phyloP scores from a whole-genome alignment of 2,888 invertebrate genomes.

The Dasypolia templi region DNA sequence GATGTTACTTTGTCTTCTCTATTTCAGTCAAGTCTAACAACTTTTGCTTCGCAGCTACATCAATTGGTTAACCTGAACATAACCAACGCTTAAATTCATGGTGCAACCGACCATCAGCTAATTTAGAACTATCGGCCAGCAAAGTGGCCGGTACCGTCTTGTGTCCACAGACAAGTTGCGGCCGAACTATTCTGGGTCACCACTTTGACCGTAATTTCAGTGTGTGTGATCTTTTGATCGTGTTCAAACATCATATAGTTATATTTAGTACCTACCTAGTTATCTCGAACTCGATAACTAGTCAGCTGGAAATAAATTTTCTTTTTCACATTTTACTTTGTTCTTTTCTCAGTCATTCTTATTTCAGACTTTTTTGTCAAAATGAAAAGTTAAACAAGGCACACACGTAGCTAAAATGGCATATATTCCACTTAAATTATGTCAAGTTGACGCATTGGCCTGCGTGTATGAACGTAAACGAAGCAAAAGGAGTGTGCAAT shows the following conservation, averaged over 20 bases:
- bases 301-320: too few relatives aligned
- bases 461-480: too few relatives aligned
- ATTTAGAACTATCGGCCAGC: constrained; percentile 87
- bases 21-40: too few relatives aligned
- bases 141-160: constrained; percentile 85
- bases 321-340: not conserved
- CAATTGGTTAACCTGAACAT: constrained; percentile 24
- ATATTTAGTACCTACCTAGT: not conserved
- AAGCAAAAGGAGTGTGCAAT: too few relatives aligned
- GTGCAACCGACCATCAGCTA: constrained; percentile 75
- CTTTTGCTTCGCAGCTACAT: not conserved
- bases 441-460: too few relatives aligned
- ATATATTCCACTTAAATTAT: not conserved
- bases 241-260: constrained; percentile 6
- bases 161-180: constrained; percentile 79
- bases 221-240: constrained; percentile 57
- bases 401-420: not conserved
- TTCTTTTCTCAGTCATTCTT: not conserved
- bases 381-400: not conserved
- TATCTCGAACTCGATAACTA: not conserved
- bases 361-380: not conserved
- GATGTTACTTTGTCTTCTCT: too few relatives aligned
- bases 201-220: constrained; percentile 75
- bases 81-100: constrained; percentile 53
- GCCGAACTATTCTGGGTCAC: constrained; percentile 80